phyloP scores from a whole-genome alignment of 2,113 vertebrate species.

The Tonatia bakeri region DNA sequence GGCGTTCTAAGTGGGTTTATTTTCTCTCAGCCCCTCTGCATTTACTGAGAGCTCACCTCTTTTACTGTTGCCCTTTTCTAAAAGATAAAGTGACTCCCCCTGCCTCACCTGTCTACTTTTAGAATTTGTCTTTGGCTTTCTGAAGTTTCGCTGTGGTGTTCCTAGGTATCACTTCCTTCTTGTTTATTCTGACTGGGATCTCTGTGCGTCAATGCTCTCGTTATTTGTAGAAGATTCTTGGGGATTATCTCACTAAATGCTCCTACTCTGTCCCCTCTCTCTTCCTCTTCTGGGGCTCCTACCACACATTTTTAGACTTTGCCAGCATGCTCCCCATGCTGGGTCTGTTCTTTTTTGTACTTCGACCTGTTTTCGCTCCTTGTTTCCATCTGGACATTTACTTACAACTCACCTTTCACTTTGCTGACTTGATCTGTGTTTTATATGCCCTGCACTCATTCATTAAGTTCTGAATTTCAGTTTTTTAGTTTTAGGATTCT shows the following conservation, averaged over 20 bases:
- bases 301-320: background rate
- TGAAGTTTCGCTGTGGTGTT: background rate
- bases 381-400: background rate
- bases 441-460: background rate
- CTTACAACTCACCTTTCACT: background rate
- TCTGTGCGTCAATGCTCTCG: background rate
- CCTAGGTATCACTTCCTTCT: background rate
- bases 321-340: background rate
- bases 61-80: background rate
- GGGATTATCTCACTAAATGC: background rate
- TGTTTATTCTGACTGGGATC: background rate
- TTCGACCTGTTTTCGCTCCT: background rate
- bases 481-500: background rate
- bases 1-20: background rate
- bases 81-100: background rate
- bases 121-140: background rate
- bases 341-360: background rate
- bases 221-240: background rate
- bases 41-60: background rate
- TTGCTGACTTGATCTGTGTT: background rate
- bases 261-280: background rate
- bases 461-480: background rate
- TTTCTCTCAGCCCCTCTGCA: background rate
- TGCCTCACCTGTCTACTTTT: background rate
- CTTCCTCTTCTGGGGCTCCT: background rate